Evolutionary conservation across 1,140 invertebrate species (phyloP).

Genomic region (Drosophila seguyi): DNA sequence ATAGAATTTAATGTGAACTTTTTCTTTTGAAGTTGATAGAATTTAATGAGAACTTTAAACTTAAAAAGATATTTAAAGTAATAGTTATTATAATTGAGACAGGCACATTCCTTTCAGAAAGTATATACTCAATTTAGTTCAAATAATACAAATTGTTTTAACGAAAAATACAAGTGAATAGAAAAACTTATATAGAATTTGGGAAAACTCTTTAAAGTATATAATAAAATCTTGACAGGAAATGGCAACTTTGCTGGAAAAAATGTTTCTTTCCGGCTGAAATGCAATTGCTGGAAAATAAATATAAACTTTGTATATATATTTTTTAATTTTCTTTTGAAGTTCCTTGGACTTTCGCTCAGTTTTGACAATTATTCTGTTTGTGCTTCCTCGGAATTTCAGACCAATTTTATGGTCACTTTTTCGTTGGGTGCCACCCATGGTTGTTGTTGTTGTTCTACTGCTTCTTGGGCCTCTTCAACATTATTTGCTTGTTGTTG

Average conservation of each 20-base stretch:
- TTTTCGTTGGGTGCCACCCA: slow-evolving; percentile 23
- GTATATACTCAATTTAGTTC: no score
- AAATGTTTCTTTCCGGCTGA: not conserved
- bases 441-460: slow-evolving; percentile 30
- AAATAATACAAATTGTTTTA: no score
- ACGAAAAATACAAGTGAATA: no score
- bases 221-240: not conserved
- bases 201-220: not conserved
- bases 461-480: slow-evolving; percentile 4
- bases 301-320: not conserved
- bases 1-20: no score
- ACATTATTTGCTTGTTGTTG: slow-evolving; percentile 26
- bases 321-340: slow-evolving; percentile 14
- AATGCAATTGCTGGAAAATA: not conserved
- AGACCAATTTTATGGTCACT: slow-evolving; percentile 49
- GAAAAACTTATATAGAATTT: not conserved
- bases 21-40: no score
- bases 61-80: no score
- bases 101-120: no score
- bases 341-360: slow-evolving; percentile 9
- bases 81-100: no score
- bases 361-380: slow-evolving; percentile 13
- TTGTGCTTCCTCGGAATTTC: slow-evolving; percentile 22
- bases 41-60: no score
- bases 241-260: not conserved